Evolutionary conservation across 2,888 invertebrate genomes (phyloP).

Genomic region (Alcis repandata): DNA sequence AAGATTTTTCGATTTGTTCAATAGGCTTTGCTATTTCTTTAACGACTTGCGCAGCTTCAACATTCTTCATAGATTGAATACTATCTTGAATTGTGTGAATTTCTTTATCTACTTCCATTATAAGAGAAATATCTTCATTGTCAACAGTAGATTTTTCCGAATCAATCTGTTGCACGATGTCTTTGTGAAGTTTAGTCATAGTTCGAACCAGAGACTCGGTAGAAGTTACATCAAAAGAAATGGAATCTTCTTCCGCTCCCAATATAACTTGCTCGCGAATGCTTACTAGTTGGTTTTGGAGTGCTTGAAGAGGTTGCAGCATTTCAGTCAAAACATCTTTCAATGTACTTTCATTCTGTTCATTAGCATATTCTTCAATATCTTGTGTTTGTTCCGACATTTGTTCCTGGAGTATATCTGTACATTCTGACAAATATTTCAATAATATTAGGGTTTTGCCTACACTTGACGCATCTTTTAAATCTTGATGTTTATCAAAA

Average conservation of each 20-base stretch:
- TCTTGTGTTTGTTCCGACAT: slow-evolving; percentile 41
- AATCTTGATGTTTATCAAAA: slow-evolving; percentile 67
- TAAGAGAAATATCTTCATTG: slow-evolving; percentile 63
- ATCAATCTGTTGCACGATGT: slow-evolving; percentile 66
- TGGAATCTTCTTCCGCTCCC: slow-evolving; percentile 63
- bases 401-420: slow-evolving; percentile 61
- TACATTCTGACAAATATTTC: slow-evolving; percentile 74
- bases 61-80: slow-evolving; percentile 66
- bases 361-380: slow-evolving; percentile 48
- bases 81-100: slow-evolving; percentile 70
- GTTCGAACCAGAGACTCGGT: slow-evolving; percentile 73
- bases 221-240: slow-evolving; percentile 66
- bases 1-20: slow-evolving; percentile 64
- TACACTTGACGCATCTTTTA: slow-evolving; percentile 64
- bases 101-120: slow-evolving; percentile 70
- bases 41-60: slow-evolving; percentile 53
- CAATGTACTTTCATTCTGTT: slow-evolving; percentile 56
- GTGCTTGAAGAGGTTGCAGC: slow-evolving; percentile 66
- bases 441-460: slow-evolving; percentile 70
- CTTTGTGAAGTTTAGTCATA: slow-evolving; percentile 71
- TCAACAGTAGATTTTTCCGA: slow-evolving; percentile 54
- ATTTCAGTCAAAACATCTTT: slow-evolving; percentile 67
- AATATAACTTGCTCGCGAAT: slow-evolving; percentile 70
- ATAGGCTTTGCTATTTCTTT: slow-evolving; percentile 65
- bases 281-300: slow-evolving; percentile 67